A percentile compares a stretch with the other conserved stretches of the same genome.
Evolutionary conservation across 2,888 invertebrate genomes (phyloP).

Genomic region (Tachina grossa): DNA sequence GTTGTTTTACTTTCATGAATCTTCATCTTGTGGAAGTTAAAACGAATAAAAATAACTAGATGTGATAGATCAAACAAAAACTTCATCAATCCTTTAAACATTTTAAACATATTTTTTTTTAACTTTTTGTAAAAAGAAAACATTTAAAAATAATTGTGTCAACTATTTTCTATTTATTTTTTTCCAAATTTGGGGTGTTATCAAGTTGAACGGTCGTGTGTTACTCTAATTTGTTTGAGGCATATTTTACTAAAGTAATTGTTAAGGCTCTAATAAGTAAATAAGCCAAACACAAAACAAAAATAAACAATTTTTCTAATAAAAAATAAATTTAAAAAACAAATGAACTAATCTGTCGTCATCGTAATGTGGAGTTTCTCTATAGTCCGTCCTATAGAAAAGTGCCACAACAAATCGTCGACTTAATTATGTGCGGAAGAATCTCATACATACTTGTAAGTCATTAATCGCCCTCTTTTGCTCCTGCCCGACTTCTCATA

Average conservation of each 20-base stretch:
- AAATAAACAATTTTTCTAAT: conserved; percentile 44
- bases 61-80: no score
- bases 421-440: conserved; percentile 35
- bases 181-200: conserved; percentile 17
- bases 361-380: conserved; percentile 26
- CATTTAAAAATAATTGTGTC: conserved; percentile 15
- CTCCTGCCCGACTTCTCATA: conserved; percentile 16
- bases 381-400: neutral
- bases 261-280: conserved; percentile 12
- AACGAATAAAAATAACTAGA: no score
- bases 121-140: neutral
- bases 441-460: conserved; percentile 34
- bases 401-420: conserved; percentile 56
- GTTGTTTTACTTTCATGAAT: no score
- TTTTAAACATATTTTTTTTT: no score
- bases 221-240: conserved; percentile 43
- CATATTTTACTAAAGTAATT: conserved; percentile 44
- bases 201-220: conserved; percentile 23
- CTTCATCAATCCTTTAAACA: no score
- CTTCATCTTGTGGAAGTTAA: no score
- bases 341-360: conserved; percentile 63
- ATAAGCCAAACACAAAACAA: conserved; percentile 6
- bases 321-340: conserved; percentile 48
- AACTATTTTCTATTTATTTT: neutral
- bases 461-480: conserved; percentile 40